phyloP scores from a whole-genome alignment of 2,113 vertebrate genomes.

The Nycticorax nycticorax region DNA sequence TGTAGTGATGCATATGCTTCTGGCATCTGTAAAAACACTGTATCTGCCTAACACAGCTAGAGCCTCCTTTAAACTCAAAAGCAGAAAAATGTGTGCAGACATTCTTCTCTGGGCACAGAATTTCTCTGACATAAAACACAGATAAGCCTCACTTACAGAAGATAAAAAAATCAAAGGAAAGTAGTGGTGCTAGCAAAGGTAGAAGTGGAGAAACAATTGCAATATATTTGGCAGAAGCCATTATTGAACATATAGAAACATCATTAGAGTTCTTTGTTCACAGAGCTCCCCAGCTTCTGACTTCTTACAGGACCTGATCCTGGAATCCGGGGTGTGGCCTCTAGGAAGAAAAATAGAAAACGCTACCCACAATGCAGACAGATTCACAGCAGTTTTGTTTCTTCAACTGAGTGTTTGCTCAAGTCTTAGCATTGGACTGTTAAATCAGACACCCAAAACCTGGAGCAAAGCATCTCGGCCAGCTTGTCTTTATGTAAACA shows the following conservation, averaged over 20 bases:
- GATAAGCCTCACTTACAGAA: not conserved
- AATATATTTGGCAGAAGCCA: not conserved
- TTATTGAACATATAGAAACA: not conserved
- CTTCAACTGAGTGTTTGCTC: not conserved
- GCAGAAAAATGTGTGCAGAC: not conserved
- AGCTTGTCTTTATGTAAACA: not conserved
- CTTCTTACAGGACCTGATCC: not conserved
- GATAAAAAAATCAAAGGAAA: not conserved
- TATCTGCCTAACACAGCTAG: conserved; percentile 5
- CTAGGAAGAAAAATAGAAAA: not conserved
- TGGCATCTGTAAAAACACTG: conserved; percentile 38
- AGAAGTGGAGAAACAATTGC: not conserved
- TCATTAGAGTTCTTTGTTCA: not conserved
- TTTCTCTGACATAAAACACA: not conserved
- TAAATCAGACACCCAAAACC: not conserved
- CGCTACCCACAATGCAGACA: not conserved
- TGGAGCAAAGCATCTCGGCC: not conserved
- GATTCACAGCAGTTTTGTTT: not conserved
- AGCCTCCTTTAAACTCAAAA: not conserved
- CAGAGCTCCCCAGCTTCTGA: not conserved
- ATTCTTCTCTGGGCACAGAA: not conserved
- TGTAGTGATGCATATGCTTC: conserved; percentile 19
- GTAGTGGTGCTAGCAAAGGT: not conserved
- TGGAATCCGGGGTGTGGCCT: not conserved
- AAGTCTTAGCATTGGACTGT: not conserved